phyloP scores from a whole-genome alignment of 1,140 invertebrate species.

The Sinonovacula constricta region DNA sequence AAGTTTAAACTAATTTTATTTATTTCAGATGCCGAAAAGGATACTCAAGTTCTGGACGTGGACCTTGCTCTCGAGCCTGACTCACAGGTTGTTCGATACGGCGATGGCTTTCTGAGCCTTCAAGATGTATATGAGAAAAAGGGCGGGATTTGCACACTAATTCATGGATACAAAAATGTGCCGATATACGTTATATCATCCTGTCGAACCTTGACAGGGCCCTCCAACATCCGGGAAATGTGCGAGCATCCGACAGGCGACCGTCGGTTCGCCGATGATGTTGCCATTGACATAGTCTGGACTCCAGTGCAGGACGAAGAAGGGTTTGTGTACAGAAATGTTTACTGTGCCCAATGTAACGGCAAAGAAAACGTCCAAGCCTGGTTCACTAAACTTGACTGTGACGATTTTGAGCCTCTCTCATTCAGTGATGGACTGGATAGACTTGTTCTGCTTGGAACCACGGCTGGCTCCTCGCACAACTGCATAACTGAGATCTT shows the following conservation, averaged over 20 bases:
- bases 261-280: not conserved
- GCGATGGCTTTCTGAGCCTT: not conserved
- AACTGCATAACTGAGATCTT: slow-evolving; percentile 5
- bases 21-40: slow-evolving; percentile 24
- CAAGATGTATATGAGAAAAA: slow-evolving; percentile 33
- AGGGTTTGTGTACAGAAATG: slow-evolving; percentile 81
- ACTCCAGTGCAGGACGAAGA: slow-evolving; percentile 77
- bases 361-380: slow-evolving; percentile 64
- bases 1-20: too few relatives aligned
- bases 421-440: slow-evolving; percentile 34
- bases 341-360: slow-evolving; percentile 83
- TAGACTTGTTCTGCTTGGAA: slow-evolving; percentile 30
- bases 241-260: slow-evolving; percentile 8
- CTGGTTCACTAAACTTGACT: slow-evolving; percentile 76
- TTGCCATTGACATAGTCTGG: slow-evolving; percentile 50
- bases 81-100: not conserved
- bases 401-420: slow-evolving; percentile 38
- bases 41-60: slow-evolving; percentile 16
- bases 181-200: slow-evolving; percentile 46
- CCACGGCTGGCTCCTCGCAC: slow-evolving; percentile 1
- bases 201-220: slow-evolving; percentile 1
- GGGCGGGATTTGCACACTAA: slow-evolving; percentile 31
- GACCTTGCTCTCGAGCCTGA: not conserved
- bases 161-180: slow-evolving; percentile 26
- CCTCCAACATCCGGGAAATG: slow-evolving; percentile 5